phyloP scores from a whole-genome alignment of 2,797 vertebrate species.

The Clarias pachynema region DNA sequence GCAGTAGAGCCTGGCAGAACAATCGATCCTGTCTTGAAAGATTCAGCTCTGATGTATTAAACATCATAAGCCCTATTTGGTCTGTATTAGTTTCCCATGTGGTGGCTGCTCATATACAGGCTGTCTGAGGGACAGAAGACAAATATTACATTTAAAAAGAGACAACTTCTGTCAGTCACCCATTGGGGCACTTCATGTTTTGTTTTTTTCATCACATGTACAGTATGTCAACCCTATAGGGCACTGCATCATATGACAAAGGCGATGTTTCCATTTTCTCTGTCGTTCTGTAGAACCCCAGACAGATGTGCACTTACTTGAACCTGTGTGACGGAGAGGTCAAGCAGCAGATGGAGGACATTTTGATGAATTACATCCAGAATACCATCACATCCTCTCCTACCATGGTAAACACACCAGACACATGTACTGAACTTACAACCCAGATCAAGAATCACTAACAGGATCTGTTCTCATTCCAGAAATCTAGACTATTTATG shows the following conservation, averaged over 20 bases:
- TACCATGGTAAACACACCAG: neutral
- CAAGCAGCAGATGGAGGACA: slow-evolving; percentile 45
- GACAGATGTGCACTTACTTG: slow-evolving; percentile 64
- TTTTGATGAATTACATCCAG: slow-evolving; percentile 60
- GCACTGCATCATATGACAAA: neutral
- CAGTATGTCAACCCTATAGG: neutral
- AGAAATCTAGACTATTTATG: too few species aligned
- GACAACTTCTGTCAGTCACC: neutral
- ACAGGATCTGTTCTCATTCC: neutral
- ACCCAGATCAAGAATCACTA: neutral
- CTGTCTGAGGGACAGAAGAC: neutral
- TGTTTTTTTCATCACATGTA: neutral
- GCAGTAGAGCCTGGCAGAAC: neutral
- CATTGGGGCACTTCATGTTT: neutral
- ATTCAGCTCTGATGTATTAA: neutral
- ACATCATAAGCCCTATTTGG: neutral
- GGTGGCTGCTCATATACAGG: neutral
- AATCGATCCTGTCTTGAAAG: neutral
- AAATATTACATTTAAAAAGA: neutral
- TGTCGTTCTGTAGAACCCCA: slow-evolving; percentile 66
- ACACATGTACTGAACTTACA: neutral
- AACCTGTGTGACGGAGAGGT: slow-evolving; percentile 65
- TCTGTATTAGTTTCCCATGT: neutral
- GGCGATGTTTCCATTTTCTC: neutral
- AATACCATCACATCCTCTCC: slow-evolving; percentile 54